Base-by-base conservation (phyloP, 2,888 invertebrate genomes). In the Teleiodes luculella region DNA sequence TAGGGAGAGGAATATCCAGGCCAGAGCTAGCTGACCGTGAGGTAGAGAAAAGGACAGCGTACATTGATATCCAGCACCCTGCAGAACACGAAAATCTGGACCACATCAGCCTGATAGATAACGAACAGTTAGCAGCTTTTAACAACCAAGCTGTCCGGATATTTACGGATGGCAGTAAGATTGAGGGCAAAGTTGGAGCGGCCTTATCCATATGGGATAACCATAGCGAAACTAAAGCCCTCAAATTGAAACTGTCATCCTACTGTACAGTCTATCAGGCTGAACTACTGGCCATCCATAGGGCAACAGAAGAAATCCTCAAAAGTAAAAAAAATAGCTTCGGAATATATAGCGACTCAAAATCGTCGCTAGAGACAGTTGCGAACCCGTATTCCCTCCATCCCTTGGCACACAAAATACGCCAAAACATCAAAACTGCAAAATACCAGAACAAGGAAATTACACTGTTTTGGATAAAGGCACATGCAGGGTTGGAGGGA, bases 191-290 rank as follows among this genome's bases (percentile, higher is more conserved):
- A 11, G 46, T 46, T 1, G 46, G 46, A 14, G 30, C 46, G 1
- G 46, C 46, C 1, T 10, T 46, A 2, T 28, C 31, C 31, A 1
- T 30, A 1, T 46, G 46, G 46, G n/a, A 5, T 5, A 16, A 11
- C 11, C 31, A n/a, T 4, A 8, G 8, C 1, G 46, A 46, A 31
- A 31, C 10, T 3, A 13, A 31, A 13, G 6, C 16, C 8, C n/a
- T 8, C 1, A 46, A 46, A 8, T 30, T 13, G 4, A n/a, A 28
- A n/a, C 46, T 46, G 1, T 3, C n/a, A 8, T 14, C 14, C 1
- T 46, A 31, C 16, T 46, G 46, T 11, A 46, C 46, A 3, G 46
- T 46, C 2, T 46, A 31, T 16, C 46, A 46, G 8, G 46, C 46
- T 1, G 46, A 46, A 14, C 3, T 46, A 6, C 14, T 13, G 7